A percentile compares a stretch with the other conserved stretches of the same genome.
Evolutionary conservation across 2,797 vertebrate genomes (phyloP).

Genomic region (Ataeniobius toweri): DNA sequence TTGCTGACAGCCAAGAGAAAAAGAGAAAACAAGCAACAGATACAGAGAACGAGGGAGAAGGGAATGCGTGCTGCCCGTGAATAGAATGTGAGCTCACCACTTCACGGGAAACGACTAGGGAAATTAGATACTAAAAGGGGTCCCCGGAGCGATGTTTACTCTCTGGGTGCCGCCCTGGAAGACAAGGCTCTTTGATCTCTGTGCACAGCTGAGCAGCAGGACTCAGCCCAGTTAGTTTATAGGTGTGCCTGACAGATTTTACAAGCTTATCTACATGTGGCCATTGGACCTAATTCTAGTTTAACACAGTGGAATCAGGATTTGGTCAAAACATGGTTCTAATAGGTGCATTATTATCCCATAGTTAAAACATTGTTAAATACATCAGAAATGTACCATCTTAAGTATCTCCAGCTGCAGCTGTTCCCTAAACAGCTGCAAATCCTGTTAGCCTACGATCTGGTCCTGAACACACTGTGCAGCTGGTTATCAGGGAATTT

Average conservation of each 20-base stretch:
- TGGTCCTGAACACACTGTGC: neutral
- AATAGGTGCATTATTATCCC: neutral
- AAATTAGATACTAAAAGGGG: constrained; percentile 32
- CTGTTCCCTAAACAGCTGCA: neutral
- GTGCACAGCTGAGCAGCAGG: constrained; percentile 23
- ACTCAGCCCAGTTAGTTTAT: constrained; percentile 26
- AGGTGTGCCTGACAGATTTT: neutral
- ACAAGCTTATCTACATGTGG: neutral
- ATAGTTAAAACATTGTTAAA: neutral
- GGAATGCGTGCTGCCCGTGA: constrained; percentile 33
- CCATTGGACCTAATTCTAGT: neutral
- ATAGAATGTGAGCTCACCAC: constrained; percentile 54
- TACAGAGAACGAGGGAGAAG: constrained; percentile 7
- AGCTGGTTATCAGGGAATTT: constrained; percentile 1
- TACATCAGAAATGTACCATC: no score
- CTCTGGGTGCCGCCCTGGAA: constrained; percentile 43
- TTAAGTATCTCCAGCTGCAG: neutral
- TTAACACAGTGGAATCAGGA: constrained; percentile 7
- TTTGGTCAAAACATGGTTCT: neutral
- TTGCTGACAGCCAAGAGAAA: constrained; percentile 24
- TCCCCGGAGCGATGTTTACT: constrained; percentile 61
- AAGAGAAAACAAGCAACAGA: constrained; percentile 1
- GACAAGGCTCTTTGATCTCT: constrained; percentile 47
- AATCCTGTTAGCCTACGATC: constrained; percentile 7
- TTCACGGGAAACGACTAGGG: constrained; percentile 36